Conservation (phyloP, 1,140 invertebrate genomes). For the Calephelis nemesis region DNA sequence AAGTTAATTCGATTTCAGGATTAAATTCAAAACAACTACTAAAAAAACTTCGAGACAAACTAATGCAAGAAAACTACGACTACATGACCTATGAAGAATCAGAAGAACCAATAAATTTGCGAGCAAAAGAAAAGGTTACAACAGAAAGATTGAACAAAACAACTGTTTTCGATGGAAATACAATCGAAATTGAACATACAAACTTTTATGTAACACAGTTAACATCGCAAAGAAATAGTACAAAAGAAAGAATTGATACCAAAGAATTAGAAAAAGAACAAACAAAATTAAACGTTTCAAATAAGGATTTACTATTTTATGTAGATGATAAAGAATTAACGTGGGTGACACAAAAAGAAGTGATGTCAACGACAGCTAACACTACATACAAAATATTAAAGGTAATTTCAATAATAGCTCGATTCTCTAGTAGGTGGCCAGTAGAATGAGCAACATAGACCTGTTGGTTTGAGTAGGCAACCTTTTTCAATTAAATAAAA, state of each 20-base stretch:
- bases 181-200: neutral
- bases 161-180: neutral
- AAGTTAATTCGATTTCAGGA: no score
- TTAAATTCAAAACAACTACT: conserved; percentile 13
- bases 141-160: neutral
- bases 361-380: conserved; percentile 31
- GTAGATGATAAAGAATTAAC: conserved; percentile 24
- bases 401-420: no score
- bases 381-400: no score
- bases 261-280: neutral
- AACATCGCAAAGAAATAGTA: conserved; percentile 3
- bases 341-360: conserved; percentile 28
- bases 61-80: conserved; percentile 48
- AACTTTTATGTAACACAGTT: neutral
- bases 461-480: no score
- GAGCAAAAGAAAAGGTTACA: conserved; percentile 8
- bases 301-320: conserved; percentile 28
- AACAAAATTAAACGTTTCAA: neutral
- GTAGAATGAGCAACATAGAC: no score
- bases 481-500: neutral
- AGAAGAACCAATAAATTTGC: neutral
- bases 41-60: conserved; percentile 32
- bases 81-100: conserved; percentile 30
- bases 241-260: conserved; percentile 1
- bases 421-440: no score